A percentile compares a stretch with the other conserved stretches of the same genome.
These are phyloP conservation scores for Porites australiensis DNA, from an alignment of 64 coral and sea anemone genomes.

Conservation along the genomic window DNA sequence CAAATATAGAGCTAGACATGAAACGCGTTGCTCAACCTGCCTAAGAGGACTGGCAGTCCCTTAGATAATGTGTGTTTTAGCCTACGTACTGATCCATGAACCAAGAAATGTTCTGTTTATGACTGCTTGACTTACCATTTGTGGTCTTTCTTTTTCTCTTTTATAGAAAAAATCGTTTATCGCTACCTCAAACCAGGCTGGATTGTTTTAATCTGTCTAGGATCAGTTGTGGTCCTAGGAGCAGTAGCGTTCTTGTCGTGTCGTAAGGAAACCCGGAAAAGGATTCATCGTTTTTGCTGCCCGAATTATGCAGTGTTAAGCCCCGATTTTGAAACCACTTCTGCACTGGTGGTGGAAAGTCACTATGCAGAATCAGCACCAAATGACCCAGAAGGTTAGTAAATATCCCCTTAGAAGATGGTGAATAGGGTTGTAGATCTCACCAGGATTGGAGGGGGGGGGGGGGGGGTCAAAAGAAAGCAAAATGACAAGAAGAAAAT, in stretches of 20 bases:
- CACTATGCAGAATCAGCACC: background rate
- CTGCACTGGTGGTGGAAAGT: background rate
- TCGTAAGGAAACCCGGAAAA: background rate
- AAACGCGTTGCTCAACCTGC: no score
- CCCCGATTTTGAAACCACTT: background rate
- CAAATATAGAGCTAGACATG: no score
- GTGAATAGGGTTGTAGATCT: no score
- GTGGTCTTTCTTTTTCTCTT: background rate
- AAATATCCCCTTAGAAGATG: no score
- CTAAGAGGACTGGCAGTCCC: no score
- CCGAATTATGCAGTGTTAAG: background rate
- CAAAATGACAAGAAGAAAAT: no score
- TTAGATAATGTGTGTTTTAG: no score
- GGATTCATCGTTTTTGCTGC: background rate
- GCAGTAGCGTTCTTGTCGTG: background rate
- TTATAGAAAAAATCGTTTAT: background rate
- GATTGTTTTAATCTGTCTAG: constrained; percentile 7
- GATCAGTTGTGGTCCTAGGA: background rate
- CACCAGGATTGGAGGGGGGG: no score
- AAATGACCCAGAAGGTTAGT: background rate
- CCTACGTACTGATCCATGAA: no score
- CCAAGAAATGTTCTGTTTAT: no score
- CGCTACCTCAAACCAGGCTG: background rate
- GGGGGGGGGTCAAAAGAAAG: no score
- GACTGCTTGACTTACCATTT: no score